phyloP scores from a whole-genome alignment of 1,140 invertebrate genomes.

The Cecropterus lyciades region DNA sequence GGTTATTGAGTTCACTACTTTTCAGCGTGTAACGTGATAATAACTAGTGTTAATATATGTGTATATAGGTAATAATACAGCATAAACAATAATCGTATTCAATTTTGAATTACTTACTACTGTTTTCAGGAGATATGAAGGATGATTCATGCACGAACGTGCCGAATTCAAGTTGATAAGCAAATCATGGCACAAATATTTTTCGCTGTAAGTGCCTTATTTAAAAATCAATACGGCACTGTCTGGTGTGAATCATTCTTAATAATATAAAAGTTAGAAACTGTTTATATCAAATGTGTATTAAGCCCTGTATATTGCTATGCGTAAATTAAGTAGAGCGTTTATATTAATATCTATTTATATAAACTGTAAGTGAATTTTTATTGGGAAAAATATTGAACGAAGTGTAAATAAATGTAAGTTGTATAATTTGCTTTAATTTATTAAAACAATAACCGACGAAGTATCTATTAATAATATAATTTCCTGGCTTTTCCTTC shows the following conservation, averaged over 20 bases:
- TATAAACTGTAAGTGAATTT: conserved; percentile 39
- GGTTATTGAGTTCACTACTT: conserved; percentile 20
- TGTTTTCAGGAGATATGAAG: conserved; percentile 42
- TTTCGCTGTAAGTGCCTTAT: conserved; percentile 10
- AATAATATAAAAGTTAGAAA: conserved; percentile 42
- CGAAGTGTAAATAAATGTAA: conserved; percentile 30
- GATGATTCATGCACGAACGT: conserved; percentile 19
- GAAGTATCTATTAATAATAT: conserved; percentile 32
- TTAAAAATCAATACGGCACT: conserved; percentile 38
- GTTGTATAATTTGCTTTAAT: conserved; percentile 26
- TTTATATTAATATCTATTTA: conserved; percentile 55
- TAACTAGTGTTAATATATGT: conserved; percentile 72
- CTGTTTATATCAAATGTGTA: conserved; percentile 54
- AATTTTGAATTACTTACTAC: conserved; percentile 42
- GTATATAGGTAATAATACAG: conserved; percentile 66
- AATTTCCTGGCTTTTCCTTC: conserved; percentile 44
- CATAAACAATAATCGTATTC: conserved; percentile 48
- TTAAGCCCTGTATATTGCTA: conserved; percentile 65
- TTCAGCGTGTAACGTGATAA: conserved; percentile 78
- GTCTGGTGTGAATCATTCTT: conserved; percentile 45
- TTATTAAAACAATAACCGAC: conserved; percentile 25
- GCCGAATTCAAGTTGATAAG: not conserved
- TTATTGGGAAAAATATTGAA: conserved; percentile 15
- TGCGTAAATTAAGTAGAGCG: conserved; percentile 53
- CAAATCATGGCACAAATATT: not conserved